Evolutionary conservation across 2,113 vertebrate species (phyloP), one percentile per base, ranked within the genome.

Genomic region (Progne subis): DNA sequence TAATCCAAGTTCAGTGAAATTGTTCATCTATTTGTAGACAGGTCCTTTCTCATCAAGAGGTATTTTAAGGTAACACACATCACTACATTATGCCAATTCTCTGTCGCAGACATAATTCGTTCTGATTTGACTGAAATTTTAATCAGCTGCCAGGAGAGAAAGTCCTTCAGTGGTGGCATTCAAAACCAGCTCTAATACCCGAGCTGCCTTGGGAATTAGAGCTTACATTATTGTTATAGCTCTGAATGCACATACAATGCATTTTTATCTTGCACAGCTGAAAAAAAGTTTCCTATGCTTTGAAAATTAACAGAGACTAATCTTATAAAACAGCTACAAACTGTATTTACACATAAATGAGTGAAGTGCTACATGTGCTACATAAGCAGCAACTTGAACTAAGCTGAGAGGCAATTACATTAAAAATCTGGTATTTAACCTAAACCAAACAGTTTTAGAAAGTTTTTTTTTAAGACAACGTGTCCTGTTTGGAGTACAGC

Each of bases 11-110:
- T 89, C 49, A 87, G 39, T 60, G 41, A 82, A 92, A 77, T 10
- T 77, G 5, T 29, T 69, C 41, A 46, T 83, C 28, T 56, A 14
- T 72, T 77, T 71, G 32, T 43, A 71, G 69, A 43, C 34, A 47
- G 47, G 26, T 67, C n/a, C 24, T 52, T 86, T 41, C 57, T 41
- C 43, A 74, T 57, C 68, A 63, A 83, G 47, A 26, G 29, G 52
- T 91, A 83, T 89, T 91, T 83, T 94, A 60, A 92, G 69, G 69
- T 61, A 95, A 86, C n/a, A 63, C 17, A 71, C 47, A 46, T 68
- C 64, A 79, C 18, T 71, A 34, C 26, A 18, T 85, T 41, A 67
- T 50, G 63, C 39, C 82, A 88, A 23, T 76, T 92, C 47, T 88
- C 56, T 93, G 79, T 43, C 3, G 28, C 53, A 91, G 76, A 71